phyloP scores from a whole-genome alignment of 2,888 invertebrate species.

The Ormyrus nitidulus region DNA sequence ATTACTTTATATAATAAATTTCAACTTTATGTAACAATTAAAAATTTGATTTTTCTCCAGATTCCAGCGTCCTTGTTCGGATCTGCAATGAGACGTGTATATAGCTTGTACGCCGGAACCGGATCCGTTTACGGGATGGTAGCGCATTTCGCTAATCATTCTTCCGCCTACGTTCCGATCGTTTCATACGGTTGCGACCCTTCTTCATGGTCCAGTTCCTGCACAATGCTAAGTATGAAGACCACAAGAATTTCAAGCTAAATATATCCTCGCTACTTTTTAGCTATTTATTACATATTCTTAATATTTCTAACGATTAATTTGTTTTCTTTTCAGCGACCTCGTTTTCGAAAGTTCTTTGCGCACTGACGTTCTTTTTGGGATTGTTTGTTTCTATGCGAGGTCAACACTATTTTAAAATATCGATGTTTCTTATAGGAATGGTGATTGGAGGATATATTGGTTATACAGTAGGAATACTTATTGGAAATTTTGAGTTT shows the following conservation, averaged over 20 bases:
- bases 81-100: conserved; percentile 75
- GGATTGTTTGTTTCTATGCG: conserved; percentile 81
- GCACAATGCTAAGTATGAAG: conserved; percentile 77
- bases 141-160: conserved; percentile 74
- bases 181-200: conserved; percentile 81
- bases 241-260: conserved; percentile 31
- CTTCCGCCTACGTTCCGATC: conserved; percentile 83
- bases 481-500: conserved; percentile 44
- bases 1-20: too few species aligned
- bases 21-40: too few species aligned
- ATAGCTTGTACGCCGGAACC: conserved; percentile 80
- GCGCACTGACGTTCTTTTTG: conserved; percentile 78
- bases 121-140: conserved; percentile 80
- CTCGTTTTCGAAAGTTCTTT: conserved; percentile 64
- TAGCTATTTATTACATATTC: not conserved
- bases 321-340: conserved; percentile 57
- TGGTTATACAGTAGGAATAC: conserved; percentile 76
- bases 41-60: conserved; percentile 60
- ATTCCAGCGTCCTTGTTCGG: conserved; percentile 64
- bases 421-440: conserved; percentile 80
- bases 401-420: conserved; percentile 82
- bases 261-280: not conserved
- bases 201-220: conserved; percentile 64
- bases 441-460: conserved; percentile 78
- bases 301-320: conserved; percentile 9